Conservation (phyloP, 2,113 vertebrate species). For the Etheostoma cragini region DNA sequence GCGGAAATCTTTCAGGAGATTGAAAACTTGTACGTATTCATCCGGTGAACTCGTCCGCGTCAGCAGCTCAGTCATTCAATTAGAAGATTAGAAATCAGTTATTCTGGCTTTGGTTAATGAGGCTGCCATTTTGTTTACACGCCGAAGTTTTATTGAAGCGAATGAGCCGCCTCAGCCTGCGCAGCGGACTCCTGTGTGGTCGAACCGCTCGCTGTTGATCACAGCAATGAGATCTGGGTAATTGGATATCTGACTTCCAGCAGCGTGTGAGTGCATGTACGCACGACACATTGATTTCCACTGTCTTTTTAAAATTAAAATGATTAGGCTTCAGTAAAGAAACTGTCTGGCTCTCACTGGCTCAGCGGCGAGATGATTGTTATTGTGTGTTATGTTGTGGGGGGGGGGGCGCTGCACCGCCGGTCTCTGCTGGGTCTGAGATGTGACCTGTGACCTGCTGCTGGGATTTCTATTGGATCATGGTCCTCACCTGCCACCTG, state of each 20-base stretch:
- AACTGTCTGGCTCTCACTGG: constrained; percentile 43
- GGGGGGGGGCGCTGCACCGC: too few species aligned
- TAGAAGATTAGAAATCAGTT: neutral
- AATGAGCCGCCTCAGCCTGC: neutral
- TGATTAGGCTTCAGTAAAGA: constrained; percentile 68
- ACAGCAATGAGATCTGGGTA: constrained; percentile 67
- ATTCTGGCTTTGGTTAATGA: constrained; percentile 6
- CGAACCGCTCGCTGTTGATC: constrained; percentile 63
- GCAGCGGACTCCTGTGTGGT: constrained; percentile 42
- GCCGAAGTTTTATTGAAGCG: constrained; percentile 11
- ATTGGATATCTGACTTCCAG: constrained; percentile 71
- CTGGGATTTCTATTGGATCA: constrained; percentile 73
- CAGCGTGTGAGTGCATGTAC: constrained; percentile 56
- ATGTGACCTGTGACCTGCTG: constrained; percentile 61
- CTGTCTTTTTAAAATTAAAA: constrained; percentile 72
- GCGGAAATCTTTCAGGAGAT: neutral
- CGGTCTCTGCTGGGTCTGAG: constrained; percentile 62
- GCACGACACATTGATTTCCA: constrained; percentile 75
- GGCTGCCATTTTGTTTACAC: neutral
- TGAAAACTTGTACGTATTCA: neutral
- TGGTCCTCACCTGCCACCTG: constrained; percentile 50
- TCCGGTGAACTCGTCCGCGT: neutral
- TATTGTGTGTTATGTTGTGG: constrained; percentile 44
- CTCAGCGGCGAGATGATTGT: constrained; percentile 49
- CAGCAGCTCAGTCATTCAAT: neutral